phyloP scores from a whole-genome alignment of 2,888 invertebrate genomes.

The Nomada goodeniana region DNA sequence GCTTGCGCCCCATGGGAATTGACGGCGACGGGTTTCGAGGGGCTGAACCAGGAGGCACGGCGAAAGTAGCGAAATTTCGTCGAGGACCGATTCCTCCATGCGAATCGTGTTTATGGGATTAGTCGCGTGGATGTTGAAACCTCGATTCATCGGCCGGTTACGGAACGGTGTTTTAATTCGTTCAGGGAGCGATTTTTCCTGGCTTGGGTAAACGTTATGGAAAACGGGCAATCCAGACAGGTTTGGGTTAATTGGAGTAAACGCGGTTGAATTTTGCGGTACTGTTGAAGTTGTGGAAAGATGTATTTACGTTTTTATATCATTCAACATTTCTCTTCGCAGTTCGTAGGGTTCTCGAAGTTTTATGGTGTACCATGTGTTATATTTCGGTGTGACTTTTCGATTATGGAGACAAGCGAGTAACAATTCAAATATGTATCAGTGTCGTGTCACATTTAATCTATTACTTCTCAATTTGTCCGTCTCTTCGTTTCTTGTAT shows the following conservation, averaged over 20 bases:
- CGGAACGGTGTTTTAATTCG: neutral
- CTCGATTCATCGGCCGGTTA: neutral
- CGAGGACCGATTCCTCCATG: neutral
- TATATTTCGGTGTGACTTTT: no score
- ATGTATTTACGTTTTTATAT: no score
- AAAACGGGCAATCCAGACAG: neutral
- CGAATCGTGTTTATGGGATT: constrained; percentile 12
- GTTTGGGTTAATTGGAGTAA: no score
- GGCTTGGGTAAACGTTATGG: neutral
- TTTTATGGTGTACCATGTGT: no score
- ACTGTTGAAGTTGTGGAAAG: no score
- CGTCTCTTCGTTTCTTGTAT: neutral
- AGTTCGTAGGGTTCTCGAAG: no score
- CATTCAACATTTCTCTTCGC: no score
- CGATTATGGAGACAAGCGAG: no score
- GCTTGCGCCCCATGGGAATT: constrained; percentile 28
- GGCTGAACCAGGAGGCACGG: constrained; percentile 40
- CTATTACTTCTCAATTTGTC: neutral
- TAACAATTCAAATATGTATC: neutral
- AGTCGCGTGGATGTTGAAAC: neutral
- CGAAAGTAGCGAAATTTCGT: constrained; percentile 35
- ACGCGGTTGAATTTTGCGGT: no score
- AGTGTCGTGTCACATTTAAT: neutral
- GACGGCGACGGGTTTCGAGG: constrained; percentile 6
- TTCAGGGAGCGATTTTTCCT: neutral